Evolutionary conservation across 2,797 vertebrate species (phyloP), one percentile per base, ranked within the genome.

Genomic region (Alosa sapidissima): DNA sequence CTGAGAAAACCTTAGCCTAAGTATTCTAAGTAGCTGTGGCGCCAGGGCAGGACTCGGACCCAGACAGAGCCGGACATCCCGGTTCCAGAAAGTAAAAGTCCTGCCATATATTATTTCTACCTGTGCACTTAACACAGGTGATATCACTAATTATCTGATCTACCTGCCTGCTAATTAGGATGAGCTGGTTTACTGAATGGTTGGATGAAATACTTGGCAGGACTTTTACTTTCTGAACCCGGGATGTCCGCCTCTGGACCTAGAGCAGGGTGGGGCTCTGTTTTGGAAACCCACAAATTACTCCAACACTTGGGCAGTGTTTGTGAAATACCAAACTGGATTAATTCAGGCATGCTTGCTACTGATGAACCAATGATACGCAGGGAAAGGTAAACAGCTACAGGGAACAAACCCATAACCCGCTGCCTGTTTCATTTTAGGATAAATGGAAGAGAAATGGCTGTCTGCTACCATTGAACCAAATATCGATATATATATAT

Each of bases 321-420:
- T 81, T 94, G 94, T 93, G 93, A 95, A 95, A 95, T 95, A 89
- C 93, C 94, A 51, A 89, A 93, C 85, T 89, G 89, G 85, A 94
- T 92, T 93, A 90, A 91, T 87, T 90, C 87, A 88, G 86, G 87
- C 81, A 55, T 81, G 87, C 62, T 72, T 85, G 82, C 81, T 86
- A 89, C 55, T 83, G 55, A 81, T 54, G n/a, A 52, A 58, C 65
- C 52, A 14, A 41, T 68, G 83, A 89, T 84, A 13, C 47, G 33
- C 28, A 14, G 55, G 33, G 2, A 13, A 45, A 6, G 8, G 2
- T 41, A 19, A 45, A 47, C 5, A 19, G 5, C 72, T 21, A 9
- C 72, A 72, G 2, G 5, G 62, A 19, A 47, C 36, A 72, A 33
- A 75, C 14, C 3, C 5, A 75, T 36, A 3, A 14, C 68, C 41